Evolutionary conservation across 2,888 invertebrate species (phyloP).

Genomic region (Protophormia terraenovae): DNA sequence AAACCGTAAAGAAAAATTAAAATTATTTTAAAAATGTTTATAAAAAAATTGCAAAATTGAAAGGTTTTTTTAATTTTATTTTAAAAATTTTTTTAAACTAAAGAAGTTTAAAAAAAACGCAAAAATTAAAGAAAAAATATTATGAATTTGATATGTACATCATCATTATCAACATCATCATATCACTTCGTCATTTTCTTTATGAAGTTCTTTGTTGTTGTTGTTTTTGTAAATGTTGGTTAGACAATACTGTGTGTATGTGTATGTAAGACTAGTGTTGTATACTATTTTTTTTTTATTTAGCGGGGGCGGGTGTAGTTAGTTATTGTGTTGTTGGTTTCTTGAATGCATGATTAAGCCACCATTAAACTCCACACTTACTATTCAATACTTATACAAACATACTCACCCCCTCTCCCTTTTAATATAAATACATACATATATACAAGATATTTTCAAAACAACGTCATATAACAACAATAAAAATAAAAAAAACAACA

Average conservation of each 20-base stretch:
- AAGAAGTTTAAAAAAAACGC: slow-evolving; percentile 14
- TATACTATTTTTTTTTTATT: slow-evolving; percentile 7
- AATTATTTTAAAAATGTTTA: background rate
- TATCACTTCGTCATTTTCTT: slow-evolving; percentile 45
- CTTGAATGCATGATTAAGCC: slow-evolving; percentile 53
- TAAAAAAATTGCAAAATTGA: background rate
- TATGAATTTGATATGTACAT: slow-evolving; percentile 45
- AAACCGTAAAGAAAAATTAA: slow-evolving; percentile 7
- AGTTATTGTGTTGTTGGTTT: slow-evolving; percentile 31
- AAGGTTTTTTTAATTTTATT: background rate
- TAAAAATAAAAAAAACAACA: slow-evolving; percentile 38
- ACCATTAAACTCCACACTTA: slow-evolving; percentile 47
- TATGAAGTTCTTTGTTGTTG: slow-evolving; percentile 54
- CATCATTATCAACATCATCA: slow-evolving; percentile 28
- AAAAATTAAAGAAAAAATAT: slow-evolving; percentile 29
- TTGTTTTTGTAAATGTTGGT: slow-evolving; percentile 40
- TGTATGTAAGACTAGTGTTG: slow-evolving; percentile 10
- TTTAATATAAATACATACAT: too few relatives aligned
- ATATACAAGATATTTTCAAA: slow-evolving; percentile 1
- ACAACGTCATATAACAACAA: slow-evolving; percentile 20
- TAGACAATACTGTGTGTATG: background rate
- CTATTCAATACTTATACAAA: background rate
- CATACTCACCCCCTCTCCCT: background rate
- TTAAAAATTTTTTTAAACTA: background rate
- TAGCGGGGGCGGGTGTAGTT: slow-evolving; percentile 34